Evolutionary conservation across 1,140 invertebrate species (phyloP).

Genomic region (Augochlora pura): DNA sequence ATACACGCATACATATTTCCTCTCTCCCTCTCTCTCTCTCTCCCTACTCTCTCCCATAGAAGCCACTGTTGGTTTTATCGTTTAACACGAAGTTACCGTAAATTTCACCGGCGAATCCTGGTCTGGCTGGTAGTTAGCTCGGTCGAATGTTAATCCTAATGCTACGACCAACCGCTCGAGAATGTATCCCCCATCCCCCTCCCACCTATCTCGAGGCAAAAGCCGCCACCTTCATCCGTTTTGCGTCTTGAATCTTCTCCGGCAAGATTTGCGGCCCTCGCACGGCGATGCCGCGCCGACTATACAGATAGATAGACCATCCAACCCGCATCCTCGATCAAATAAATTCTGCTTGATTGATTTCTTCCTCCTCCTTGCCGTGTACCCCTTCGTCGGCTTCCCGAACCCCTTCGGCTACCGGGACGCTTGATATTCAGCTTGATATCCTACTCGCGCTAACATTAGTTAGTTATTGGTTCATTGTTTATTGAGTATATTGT

Average conservation of each 20-base stretch:
- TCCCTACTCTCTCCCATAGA: slow-evolving; percentile 20
- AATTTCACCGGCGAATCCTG: slow-evolving; percentile 65
- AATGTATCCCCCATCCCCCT: slow-evolving; percentile 46
- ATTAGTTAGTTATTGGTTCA: too few relatives aligned
- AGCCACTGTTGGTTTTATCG: slow-evolving; percentile 69
- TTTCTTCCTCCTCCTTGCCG: not conserved
- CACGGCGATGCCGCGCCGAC: not conserved
- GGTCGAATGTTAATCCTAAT: slow-evolving; percentile 66
- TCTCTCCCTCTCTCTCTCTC: not conserved
- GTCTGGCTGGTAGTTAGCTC: slow-evolving; percentile 64
- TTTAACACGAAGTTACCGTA: slow-evolving; percentile 72
- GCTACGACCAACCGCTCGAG: slow-evolving; percentile 37
- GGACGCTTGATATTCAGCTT: too few relatives aligned
- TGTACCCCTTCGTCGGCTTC: too few relatives aligned
- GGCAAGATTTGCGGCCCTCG: slow-evolving; percentile 13
- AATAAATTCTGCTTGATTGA: not conserved
- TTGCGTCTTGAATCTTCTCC: slow-evolving; percentile 42
- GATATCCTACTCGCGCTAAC: too few relatives aligned
- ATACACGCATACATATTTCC: slow-evolving; percentile 30
- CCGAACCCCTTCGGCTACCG: not conserved
- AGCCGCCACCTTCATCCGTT: slow-evolving; percentile 51
- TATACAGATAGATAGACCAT: slow-evolving; percentile 12
- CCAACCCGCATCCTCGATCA: not conserved
- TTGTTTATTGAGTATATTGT: too few relatives aligned
- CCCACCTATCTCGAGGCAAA: slow-evolving; percentile 43